Conservation (phyloP, 1,140 invertebrate genomes). For the Tribolium castaneum region DNA sequence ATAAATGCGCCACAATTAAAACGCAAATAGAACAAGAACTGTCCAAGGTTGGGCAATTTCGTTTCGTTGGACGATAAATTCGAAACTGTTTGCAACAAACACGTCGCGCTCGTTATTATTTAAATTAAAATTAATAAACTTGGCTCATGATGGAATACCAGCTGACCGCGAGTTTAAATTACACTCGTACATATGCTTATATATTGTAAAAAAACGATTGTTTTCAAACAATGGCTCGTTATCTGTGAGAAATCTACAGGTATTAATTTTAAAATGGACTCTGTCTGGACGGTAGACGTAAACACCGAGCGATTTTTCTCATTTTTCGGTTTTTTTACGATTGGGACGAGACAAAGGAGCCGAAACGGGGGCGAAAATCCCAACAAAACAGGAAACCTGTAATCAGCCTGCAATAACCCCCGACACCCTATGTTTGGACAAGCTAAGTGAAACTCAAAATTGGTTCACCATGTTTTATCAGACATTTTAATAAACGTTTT, state of each 20-base stretch:
- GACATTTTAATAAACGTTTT: no score
- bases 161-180: constrained; percentile 43
- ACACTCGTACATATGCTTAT: constrained; percentile 32
- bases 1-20: constrained; percentile 13
- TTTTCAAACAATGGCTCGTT: constrained; percentile 45
- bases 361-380: not conserved
- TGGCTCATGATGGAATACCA: constrained; percentile 16
- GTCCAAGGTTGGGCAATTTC: constrained; percentile 10
- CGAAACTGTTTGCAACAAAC: constrained; percentile 5
- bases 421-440: not conserved
- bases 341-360: not conserved
- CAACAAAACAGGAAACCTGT: not conserved
- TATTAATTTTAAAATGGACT: constrained; percentile 28
- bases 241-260: constrained; percentile 45
- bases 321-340: not conserved
- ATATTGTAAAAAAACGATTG: constrained; percentile 42
- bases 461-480: not conserved
- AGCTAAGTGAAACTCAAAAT: not conserved
- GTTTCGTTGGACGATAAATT: not conserved
- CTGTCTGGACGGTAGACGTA: constrained; percentile 23
- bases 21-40: constrained; percentile 19
- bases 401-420: not conserved
- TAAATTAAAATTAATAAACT: constrained; percentile 44
- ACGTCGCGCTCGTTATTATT: constrained; percentile 37
- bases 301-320: not conserved